These are phyloP conservation scores for Gavialis gangeticus DNA, from an alignment of 2,113 vertebrate species.

Conservation along the genomic window DNA sequence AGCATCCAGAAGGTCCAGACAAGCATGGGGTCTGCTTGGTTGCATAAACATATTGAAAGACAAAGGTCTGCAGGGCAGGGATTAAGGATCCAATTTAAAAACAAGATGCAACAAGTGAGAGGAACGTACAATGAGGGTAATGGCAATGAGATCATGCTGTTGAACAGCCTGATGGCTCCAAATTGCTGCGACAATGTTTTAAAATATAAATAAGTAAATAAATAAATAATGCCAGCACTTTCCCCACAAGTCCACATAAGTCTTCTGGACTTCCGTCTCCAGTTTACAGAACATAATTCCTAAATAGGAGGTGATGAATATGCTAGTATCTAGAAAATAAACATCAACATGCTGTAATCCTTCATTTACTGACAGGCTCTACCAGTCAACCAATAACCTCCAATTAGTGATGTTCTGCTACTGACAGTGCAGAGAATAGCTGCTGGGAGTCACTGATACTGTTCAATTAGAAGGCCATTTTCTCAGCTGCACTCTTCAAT, in stretches of 20 bases:
- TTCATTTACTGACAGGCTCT: constrained; percentile 18
- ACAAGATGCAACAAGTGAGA: not conserved
- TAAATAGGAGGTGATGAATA: not conserved
- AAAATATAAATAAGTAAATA: not conserved
- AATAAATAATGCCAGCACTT: not conserved
- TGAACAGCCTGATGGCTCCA: constrained; percentile 2
- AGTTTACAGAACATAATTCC: not conserved
- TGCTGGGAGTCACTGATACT: constrained; percentile 39
- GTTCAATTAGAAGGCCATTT: constrained; percentile 66
- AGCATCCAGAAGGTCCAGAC: not conserved
- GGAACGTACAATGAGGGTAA: not conserved
- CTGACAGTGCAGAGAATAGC: constrained; percentile 9
- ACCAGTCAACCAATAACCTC: not conserved
- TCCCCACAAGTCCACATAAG: not conserved
- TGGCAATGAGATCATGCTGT: not conserved
- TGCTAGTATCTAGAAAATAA: not conserved
- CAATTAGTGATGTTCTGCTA: constrained; percentile 24
- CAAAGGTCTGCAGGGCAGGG: not conserved
- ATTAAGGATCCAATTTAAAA: not conserved
- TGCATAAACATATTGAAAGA: not conserved
- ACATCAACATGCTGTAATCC: not conserved
- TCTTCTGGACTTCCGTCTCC: not conserved
- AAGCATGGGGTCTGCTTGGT: not conserved
- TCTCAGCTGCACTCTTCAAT: constrained; percentile 59
- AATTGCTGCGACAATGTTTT: not conserved